Conservation (phyloP, 2,888 invertebrate genomes). For the Alsophila aescularia region DNA sequence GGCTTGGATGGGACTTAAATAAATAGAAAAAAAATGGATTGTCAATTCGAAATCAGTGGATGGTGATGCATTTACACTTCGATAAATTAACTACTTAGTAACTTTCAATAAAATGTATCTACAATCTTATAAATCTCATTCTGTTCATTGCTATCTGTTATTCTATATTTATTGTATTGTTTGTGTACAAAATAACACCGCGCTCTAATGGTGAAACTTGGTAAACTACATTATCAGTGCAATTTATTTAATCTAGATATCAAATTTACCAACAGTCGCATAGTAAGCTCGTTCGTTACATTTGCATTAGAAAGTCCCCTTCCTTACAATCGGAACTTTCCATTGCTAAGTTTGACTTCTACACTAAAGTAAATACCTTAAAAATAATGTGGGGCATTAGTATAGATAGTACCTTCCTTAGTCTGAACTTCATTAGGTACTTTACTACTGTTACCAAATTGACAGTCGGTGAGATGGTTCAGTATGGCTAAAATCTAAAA, state of each 20-base stretch:
- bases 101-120: no score
- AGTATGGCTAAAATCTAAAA: no score
- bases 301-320: slow-evolving; percentile 56
- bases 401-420: no score
- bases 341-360: slow-evolving; percentile 24
- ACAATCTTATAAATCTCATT: not conserved
- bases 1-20: no score
- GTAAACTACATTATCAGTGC: slow-evolving; percentile 30
- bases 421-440: no score
- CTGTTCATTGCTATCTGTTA: not conserved
- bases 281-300: slow-evolving; percentile 36
- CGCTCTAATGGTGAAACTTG: slow-evolving; percentile 38
- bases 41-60: no score
- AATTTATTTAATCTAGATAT: slow-evolving; percentile 35
- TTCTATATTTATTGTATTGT: slow-evolving; percentile 9
- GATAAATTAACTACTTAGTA: no score
- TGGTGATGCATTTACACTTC: no score
- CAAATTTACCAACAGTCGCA: slow-evolving; percentile 33
- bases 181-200: slow-evolving; percentile 9
- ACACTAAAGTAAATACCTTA: slow-evolving; percentile 7
- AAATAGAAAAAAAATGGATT: no score
- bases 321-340: slow-evolving; percentile 48
- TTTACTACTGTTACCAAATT: no score
- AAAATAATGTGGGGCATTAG: no score
- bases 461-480: no score